phyloP scores from a whole-genome alignment of 2,888 invertebrate genomes.

The Netelia fuscicornis region DNA sequence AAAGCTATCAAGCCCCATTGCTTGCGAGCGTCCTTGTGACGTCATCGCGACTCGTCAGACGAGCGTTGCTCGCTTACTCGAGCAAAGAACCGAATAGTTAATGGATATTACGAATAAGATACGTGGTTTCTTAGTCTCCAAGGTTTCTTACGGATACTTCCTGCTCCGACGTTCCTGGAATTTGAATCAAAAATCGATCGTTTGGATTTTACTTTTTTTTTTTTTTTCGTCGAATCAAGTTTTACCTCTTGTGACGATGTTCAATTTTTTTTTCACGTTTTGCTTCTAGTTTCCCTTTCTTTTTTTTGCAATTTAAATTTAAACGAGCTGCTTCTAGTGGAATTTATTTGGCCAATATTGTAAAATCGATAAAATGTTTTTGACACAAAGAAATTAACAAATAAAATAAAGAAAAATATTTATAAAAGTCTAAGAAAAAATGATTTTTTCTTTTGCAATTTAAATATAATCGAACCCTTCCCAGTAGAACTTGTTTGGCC shows the following conservation, averaged over 20 bases:
- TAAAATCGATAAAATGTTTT: background rate
- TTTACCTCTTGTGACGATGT: background rate
- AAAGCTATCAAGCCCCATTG: slow-evolving; percentile 2
- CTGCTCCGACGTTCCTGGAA: slow-evolving; percentile 28
- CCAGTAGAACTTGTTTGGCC: too few species aligned
- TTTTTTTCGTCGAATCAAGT: background rate
- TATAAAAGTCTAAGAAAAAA: too few species aligned
- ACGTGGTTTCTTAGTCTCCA: slow-evolving; percentile 8
- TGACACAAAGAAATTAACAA: too few species aligned
- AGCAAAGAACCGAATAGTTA: slow-evolving; percentile 39
- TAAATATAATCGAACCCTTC: too few species aligned
- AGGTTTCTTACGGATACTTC: slow-evolving; percentile 30
- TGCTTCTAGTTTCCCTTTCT: background rate
- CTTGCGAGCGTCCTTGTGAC: slow-evolving; percentile 48
- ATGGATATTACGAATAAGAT: slow-evolving; percentile 26
- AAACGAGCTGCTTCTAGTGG: background rate
- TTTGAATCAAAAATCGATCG: slow-evolving; percentile 20
- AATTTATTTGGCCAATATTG: background rate
- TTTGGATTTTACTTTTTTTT: background rate
- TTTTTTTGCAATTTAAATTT: background rate
- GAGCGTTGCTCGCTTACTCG: slow-evolving; percentile 25
- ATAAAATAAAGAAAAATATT: too few species aligned
- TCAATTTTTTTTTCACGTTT: background rate
- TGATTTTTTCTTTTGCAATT: too few species aligned
- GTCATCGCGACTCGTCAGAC: slow-evolving; percentile 6